Base-by-base conservation (phyloP, 2,797 vertebrate species). In the Pipistrellus kuhlii region DNA sequence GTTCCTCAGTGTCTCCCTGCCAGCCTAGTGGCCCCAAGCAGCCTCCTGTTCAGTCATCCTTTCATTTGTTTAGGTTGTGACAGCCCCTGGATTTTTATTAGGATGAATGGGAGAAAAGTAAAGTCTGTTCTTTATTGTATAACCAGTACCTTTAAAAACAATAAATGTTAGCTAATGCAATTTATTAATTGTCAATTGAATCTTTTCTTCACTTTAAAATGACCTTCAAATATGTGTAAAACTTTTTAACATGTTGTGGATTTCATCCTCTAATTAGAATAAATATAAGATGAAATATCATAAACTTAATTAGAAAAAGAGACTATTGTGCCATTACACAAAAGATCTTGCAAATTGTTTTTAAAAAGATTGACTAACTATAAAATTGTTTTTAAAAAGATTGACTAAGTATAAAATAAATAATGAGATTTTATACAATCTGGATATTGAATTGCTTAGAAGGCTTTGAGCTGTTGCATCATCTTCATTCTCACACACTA, bases 401-500 rank as follows among this genome's bases (percentile, higher is more conserved):
- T 5, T 46, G 6, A 38, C 38, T 93, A 94, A 95, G 21, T 93
- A 35, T 96, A 23, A 27, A 94, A 25, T 85, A 97, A 96, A 92
- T 7, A 2, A 92, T 85, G 75, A 18, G 1, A 4, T 94, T 94
- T 95, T 94, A 64, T 87, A 80, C 10, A 9, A 95, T 64, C 83
- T 97, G 38, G 32, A 94, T 95, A 38, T 46, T 96, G 95, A 94
- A 95, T 94, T 96, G 87, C 95, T 97, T 97, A 38, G 44, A 96
- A 97, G 57, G 35, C 82, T 53, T 85, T 97, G 95, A 97, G 85
- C 85, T 97, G 81, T 82, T 92, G 46, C 53, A 91, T 96, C 82
- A 55, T 97, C 69, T 96, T 97, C 82, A 97, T 97, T 97, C 98
- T 96, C 96, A 96, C 73, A 96, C 87, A 94, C 94, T 96, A 97